Evolutionary conservation across 2,797 vertebrate species (phyloP), one percentile per base, ranked within the genome.

Genomic region (Aphelocoma californica): DNA sequence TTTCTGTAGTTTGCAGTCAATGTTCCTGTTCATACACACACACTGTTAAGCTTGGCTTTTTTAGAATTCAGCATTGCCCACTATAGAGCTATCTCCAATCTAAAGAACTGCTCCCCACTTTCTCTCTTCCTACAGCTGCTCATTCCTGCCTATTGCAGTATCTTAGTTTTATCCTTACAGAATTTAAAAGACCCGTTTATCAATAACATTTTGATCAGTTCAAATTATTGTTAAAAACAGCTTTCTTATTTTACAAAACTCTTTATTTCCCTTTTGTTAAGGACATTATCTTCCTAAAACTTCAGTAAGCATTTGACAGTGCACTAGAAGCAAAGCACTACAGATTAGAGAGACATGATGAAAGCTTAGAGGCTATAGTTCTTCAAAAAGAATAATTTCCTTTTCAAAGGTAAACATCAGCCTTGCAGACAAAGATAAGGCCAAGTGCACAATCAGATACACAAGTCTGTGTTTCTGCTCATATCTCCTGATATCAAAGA

Each of bases 371-470:
- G 54, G 61, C 54, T 92, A 29, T 89, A 75, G 82, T 93, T 95
- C 82, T 96, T 95, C 94, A 93, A 89, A 95, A 97, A 94, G 66
- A 96, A 67, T 85, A 70, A 90, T 96, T 97, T 97, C 81, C 95
- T 96, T 92, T 95, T 88, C 57, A 92, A 91, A 92, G 69, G 94
- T 94, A 96, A 97, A 95, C 83, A 95, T 56, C 72, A 64, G 90
- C 65, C 91, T 93, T 86, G 85, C 84, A 90, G 93, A 81, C 69
- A 90, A 95, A 97, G 96, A 96, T 96, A 97, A 97, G 95, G 38
- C 90, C 91, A 78, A 95, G 80, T 62, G 74, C 71, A 92, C 91
- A 81, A 54, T 86, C 75, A 93, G 75, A 91, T 66, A 95, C 26
- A 0, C 62, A 58, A 93, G 61, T 45, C 71, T 51, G 25, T 73